These are phyloP conservation scores for Lordiphosa fenestrarum DNA, from an alignment of 2,888 invertebrate genomes.

Conservation along the genomic window DNA sequence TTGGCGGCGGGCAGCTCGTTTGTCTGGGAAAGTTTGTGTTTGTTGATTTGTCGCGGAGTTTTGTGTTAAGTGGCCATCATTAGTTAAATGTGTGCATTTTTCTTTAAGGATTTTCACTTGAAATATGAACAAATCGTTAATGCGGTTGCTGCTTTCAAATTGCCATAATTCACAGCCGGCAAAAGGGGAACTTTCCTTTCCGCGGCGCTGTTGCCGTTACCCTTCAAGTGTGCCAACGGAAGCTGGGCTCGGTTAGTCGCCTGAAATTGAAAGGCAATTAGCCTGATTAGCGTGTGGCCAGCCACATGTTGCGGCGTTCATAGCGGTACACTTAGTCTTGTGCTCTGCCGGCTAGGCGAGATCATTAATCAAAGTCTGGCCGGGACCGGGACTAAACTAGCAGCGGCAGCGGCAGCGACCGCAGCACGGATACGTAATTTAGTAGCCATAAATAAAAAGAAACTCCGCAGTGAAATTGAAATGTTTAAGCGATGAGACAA, in stretches of 20 bases:
- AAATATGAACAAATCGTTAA: conserved; percentile 48
- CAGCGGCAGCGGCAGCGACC: neutral
- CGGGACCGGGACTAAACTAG: conserved; percentile 35
- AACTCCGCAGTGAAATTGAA: conserved; percentile 68
- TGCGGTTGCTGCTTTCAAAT: conserved; percentile 47
- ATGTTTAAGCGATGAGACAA: conserved; percentile 74
- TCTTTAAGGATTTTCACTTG: conserved; percentile 69
- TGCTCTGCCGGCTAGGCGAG: conserved; percentile 39
- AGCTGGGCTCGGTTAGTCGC: conserved; percentile 41
- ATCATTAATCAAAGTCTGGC: conserved; percentile 62
- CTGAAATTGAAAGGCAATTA: conserved; percentile 72
- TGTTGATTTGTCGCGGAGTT: conserved; percentile 75
- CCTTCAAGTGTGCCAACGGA: conserved; percentile 22
- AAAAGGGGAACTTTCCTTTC: conserved; percentile 61
- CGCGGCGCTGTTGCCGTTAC: neutral
- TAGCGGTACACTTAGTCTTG: conserved; percentile 61
- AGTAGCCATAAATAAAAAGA: conserved; percentile 71
- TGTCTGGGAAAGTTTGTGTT: conserved; percentile 67
- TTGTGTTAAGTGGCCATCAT: conserved; percentile 72
- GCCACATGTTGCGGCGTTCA: conserved; percentile 56
- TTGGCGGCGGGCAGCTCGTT: conserved; percentile 23
- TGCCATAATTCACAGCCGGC: conserved; percentile 66
- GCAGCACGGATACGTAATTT: conserved; percentile 68
- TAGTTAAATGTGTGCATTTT: conserved; percentile 75
- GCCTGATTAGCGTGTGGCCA: conserved; percentile 64